phyloP scores from a whole-genome alignment of 2,113 vertebrate genomes.

The Eupsittula cactorum region DNA sequence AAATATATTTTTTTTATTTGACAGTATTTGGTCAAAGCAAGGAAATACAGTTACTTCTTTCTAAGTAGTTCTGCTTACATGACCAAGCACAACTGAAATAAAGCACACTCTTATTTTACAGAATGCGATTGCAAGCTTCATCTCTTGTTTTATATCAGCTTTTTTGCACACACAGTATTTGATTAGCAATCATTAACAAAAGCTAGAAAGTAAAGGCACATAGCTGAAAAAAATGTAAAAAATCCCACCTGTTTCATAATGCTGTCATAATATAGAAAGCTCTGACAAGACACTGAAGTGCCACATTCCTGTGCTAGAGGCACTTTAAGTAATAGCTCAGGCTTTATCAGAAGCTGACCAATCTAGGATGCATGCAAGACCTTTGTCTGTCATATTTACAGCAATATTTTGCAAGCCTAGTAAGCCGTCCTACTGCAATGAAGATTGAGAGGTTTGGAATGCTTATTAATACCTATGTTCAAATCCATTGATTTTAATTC shows the following conservation, averaged over 20 bases:
- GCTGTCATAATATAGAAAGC: background rate
- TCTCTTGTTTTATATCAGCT: background rate
- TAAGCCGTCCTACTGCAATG: background rate
- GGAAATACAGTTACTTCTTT: background rate
- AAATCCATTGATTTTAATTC: background rate
- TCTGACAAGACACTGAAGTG: background rate
- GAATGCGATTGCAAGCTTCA: background rate
- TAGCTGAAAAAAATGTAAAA: background rate
- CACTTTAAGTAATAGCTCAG: background rate
- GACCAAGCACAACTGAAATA: background rate
- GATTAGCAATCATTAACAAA: background rate
- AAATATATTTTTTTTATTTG: background rate
- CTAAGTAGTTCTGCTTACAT: background rate
- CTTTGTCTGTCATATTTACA: background rate
- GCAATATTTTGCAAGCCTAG: background rate
- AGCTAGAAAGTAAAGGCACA: background rate
- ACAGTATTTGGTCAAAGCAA: background rate
- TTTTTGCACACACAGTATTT: background rate
- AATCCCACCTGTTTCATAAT: background rate
- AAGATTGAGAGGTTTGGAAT: background rate
- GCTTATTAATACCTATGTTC: background rate
- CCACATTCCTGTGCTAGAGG: background rate
- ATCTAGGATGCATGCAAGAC: background rate
- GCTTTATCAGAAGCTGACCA: background rate
- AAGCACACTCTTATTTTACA: background rate